phyloP scores from a whole-genome alignment of 1,140 invertebrate genomes.

The Capitella teleta region DNA sequence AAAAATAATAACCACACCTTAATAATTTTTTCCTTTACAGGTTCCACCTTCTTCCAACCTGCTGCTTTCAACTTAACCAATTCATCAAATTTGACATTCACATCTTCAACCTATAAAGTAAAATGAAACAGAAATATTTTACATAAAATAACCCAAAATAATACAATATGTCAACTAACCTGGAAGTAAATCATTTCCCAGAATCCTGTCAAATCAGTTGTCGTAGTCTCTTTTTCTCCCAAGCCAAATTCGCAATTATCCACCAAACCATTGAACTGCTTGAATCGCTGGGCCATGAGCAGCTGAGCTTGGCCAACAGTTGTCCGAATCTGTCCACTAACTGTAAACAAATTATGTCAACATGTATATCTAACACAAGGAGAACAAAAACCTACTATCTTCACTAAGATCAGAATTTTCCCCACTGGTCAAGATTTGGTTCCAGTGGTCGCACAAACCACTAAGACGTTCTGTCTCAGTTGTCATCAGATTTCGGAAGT shows the following conservation, averaged over 20 bases:
- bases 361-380: not conserved
- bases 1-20: not conserved
- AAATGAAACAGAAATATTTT: not conserved
- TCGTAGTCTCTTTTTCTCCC: conserved; percentile 51
- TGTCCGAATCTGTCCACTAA: conserved; percentile 51
- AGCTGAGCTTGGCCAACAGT: conserved; percentile 57
- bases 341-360: conserved; percentile 20
- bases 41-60: conserved; percentile 19
- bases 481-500: conserved; percentile 23
- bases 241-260: conserved; percentile 50
- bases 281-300: conserved; percentile 55
- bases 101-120: conserved; percentile 31
- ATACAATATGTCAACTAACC: conserved; percentile 22
- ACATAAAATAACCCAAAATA: not conserved
- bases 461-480: conserved; percentile 22
- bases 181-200: conserved; percentile 65
- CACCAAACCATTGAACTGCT: conserved; percentile 54
- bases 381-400: not conserved
- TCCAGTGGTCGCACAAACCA: conserved; percentile 21
- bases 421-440: conserved; percentile 11
- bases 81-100: conserved; percentile 27
- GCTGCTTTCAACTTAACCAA: conserved; percentile 22
- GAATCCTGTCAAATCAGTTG: conserved; percentile 60
- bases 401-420: not conserved
- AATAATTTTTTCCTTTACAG: not conserved